Conservation (phyloP, 2,113 vertebrate species). For the crab-eating macaque (Macaca fascicularis) region DNA sequence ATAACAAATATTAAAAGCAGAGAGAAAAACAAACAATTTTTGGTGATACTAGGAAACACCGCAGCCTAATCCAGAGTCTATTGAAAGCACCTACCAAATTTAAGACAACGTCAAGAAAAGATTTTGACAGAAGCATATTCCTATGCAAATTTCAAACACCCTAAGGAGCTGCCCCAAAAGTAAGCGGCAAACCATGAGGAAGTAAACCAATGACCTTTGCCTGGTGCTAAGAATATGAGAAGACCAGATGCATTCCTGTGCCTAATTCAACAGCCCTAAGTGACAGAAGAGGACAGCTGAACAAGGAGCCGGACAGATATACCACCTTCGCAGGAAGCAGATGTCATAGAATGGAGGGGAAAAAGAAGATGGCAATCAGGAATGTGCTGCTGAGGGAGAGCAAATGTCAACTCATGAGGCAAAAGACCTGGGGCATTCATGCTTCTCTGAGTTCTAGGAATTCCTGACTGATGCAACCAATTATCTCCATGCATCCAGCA, state of each 20-base stretch:
- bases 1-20: slow-evolving; percentile 16
- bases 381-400: neutral
- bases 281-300: neutral
- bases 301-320: too few species aligned
- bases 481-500: neutral
- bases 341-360: neutral
- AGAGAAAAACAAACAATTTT: neutral
- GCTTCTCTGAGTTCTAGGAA: neutral
- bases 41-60: neutral
- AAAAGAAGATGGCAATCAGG: neutral
- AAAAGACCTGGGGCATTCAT: neutral
- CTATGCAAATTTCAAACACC: neutral
- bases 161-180: neutral
- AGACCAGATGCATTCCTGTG: neutral
- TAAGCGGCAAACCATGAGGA: neutral
- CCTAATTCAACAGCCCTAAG: neutral
- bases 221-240: neutral
- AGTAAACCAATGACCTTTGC: neutral
- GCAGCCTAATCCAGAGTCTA: neutral
- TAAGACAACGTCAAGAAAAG: neutral
- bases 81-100: neutral
- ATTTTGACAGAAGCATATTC: neutral
- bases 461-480: neutral
- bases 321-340: neutral
- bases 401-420: neutral